Conservation (phyloP, 2,888 invertebrate genomes). For the Crepidodera aurea region DNA sequence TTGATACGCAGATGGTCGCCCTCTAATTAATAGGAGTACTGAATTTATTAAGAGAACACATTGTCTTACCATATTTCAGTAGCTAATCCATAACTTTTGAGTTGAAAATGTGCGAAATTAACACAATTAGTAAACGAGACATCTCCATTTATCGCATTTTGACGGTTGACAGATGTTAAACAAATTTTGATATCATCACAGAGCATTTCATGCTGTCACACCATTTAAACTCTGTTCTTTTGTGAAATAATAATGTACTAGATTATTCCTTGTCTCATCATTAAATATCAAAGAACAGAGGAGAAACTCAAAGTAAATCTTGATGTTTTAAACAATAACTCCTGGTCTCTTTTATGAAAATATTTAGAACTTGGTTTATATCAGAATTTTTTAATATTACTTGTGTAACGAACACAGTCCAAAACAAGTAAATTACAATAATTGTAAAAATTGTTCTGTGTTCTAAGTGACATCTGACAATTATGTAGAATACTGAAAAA, state of each 20-base stretch:
- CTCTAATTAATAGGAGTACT: background rate
- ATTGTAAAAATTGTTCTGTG: no score
- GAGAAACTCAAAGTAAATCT: no score
- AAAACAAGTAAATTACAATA: no score
- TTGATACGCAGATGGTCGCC: slow-evolving; percentile 6
- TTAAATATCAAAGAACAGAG: no score
- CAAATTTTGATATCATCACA: slow-evolving; percentile 33
- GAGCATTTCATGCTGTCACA: background rate
- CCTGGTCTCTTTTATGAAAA: no score
- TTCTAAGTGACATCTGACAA: no score
- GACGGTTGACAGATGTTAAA: slow-evolving; percentile 56
- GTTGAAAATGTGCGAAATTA: slow-evolving; percentile 58
- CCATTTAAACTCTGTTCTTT: background rate
- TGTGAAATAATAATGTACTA: background rate
- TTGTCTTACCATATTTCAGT: slow-evolving; percentile 59
- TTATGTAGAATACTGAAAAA: no score
- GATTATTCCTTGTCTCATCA: no score
- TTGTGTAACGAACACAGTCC: no score
- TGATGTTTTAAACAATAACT: no score
- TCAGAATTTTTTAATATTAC: no score
- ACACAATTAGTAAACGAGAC: slow-evolving; percentile 57
- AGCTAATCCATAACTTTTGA: slow-evolving; percentile 61
- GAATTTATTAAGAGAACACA: background rate
- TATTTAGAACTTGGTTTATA: no score
- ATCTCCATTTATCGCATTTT: slow-evolving; percentile 61